Evolutionary conservation across 2,797 vertebrate species (phyloP), one percentile per base, ranked within the genome.

Genomic region (Acridotheres tristis): DNA sequence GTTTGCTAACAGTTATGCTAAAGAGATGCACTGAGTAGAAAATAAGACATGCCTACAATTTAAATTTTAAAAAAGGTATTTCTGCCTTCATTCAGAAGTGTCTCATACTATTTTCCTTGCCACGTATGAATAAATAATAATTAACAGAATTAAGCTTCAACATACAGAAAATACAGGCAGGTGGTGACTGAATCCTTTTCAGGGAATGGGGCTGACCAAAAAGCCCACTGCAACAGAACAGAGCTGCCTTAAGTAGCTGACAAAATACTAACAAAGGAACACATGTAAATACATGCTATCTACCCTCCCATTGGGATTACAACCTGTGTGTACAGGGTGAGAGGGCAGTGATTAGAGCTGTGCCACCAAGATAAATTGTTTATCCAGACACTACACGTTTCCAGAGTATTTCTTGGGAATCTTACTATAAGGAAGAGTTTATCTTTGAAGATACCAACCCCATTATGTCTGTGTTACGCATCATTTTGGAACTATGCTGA

Each of bases 231-330:
- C 94, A 95, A 93, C 96, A 96, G 94, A 97, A 97, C 94, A 97
- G 96, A 95, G 95, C 95, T 96, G 96, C 95, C 94, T 96, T 97
- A 97, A 98, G 96, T 96, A 97, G 97, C 97, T 98, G 97, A 98
- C 97, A 98, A 98, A 98, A 98, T 97, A 97, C 98, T 98, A 98
- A 98, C 98, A 98, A 98, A 98, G 98, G 97, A 98, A 98, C 98
- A 99, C 98, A 98, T 99, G 99, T 98, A 98, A 98, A 98, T 98
- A 98, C 98, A 98, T 97, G 97, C 98, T 98, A 98, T 97, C 96
- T 97, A 98, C 98, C 98, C 97, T 98, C 98, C 98, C 98, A 92
- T 92, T 95, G 98, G 98, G 98, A 98, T 97, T 98, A 97, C 98
- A 98, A 98, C 98, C 98, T 98, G 98, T 98, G 98, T 98, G 98